These are phyloP conservation scores for Pseudorhombus dupliciocellatus DNA, from an alignment of 2,113 vertebrate species.

Conservation along the genomic window DNA sequence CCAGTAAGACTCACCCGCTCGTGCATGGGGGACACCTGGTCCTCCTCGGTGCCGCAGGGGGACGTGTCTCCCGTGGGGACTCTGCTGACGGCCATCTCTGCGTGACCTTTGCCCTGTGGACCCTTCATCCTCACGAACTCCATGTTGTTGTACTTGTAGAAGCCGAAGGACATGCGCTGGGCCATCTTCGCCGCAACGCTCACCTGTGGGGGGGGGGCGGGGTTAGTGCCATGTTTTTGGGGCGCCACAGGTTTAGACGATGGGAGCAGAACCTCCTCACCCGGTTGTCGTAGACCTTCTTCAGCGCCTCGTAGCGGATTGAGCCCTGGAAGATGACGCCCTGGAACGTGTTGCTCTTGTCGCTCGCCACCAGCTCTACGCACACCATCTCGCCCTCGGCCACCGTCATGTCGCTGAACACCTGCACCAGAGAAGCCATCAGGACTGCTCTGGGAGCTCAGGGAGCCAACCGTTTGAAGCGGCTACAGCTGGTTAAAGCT, in stretches of 20 bases:
- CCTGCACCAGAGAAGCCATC: constrained; percentile 73
- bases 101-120: constrained; percentile 97
- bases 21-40: constrained; percentile 89
- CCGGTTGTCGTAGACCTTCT: constrained; percentile 98
- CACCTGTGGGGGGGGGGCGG: constrained; percentile 79
- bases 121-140: constrained; percentile 99
- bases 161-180: constrained; percentile 97
- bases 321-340: constrained; percentile 99
- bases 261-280: constrained; percentile 69
- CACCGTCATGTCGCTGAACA: constrained; percentile 97
- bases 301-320: constrained; percentile 97
- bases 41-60: constrained; percentile 92
- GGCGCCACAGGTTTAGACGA: background rate
- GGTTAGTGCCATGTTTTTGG: too few species aligned
- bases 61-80: constrained; percentile 96
- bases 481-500: too few species aligned
- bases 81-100: constrained; percentile 97
- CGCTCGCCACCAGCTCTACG: constrained; percentile 97
- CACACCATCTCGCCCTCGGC: constrained; percentile 99
- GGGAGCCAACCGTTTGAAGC: too few species aligned
- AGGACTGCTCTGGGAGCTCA: too few species aligned
- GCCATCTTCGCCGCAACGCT: constrained; percentile 99
- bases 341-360: constrained; percentile 95
- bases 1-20: constrained; percentile 95
- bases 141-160: constrained; percentile 99